phyloP scores from a whole-genome alignment of 2,888 invertebrate species.

The Drosophila bunnanda region DNA sequence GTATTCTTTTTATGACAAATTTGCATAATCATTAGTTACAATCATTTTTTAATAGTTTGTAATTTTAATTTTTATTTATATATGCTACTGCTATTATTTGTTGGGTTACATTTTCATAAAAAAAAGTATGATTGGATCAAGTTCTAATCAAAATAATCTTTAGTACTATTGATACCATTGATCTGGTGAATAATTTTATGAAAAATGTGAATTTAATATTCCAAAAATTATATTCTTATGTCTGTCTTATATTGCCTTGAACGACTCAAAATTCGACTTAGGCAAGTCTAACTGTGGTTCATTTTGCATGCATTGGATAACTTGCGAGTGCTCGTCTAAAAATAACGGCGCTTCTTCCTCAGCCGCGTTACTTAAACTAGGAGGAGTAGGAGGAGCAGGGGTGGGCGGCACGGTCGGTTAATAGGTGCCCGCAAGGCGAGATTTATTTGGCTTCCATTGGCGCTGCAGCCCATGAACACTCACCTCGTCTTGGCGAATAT shows the following conservation, averaged over 20 bases:
- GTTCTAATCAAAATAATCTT: background rate
- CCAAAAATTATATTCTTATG: background rate
- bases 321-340: constrained; percentile 46
- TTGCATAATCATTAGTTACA: background rate
- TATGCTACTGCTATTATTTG: no score
- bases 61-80: no score
- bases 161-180: background rate
- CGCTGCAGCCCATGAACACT: constrained; percentile 36
- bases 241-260: background rate
- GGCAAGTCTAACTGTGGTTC: constrained; percentile 12
- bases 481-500: constrained; percentile 84
- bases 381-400: constrained; percentile 18
- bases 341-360: constrained; percentile 51
- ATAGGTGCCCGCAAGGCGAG: constrained; percentile 31
- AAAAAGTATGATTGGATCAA: no score
- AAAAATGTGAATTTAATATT: no score
- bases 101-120: no score
- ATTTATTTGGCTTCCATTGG: constrained; percentile 63
- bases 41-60: no score
- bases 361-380: constrained; percentile 61
- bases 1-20: background rate
- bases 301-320: constrained; percentile 54
- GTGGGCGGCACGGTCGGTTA: constrained; percentile 10
- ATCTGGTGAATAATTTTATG: background rate
- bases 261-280: background rate